Percentiles rank a stretch among this genome's conserved stretches.
Conservation (phyloP, 2,888 invertebrate genomes). For the Yponomeuta malinellus region DNA sequence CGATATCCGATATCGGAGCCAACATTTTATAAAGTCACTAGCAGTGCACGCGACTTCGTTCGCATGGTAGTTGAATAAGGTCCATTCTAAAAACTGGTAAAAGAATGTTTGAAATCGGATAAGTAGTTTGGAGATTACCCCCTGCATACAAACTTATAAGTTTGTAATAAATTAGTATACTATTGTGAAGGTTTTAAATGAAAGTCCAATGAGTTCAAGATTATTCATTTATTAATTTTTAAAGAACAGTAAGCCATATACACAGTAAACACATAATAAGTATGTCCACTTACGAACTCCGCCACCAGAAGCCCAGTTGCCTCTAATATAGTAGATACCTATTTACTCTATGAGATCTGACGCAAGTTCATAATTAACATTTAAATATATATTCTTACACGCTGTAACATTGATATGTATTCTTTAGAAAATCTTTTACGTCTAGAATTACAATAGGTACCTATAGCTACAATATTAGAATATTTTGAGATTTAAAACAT, state of each 20-base stretch:
- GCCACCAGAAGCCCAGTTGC: conserved; percentile 38
- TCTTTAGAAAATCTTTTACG: conserved; percentile 7
- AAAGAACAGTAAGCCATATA: conserved; percentile 69
- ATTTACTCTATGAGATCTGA: conserved; percentile 46
- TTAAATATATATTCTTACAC: conserved; percentile 6
- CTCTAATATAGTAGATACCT: conserved; percentile 17
- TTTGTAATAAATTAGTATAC: not conserved
- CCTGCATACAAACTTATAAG: too few species aligned
- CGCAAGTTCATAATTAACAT: conserved; percentile 54
- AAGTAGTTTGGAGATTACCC: too few species aligned
- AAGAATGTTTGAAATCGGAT: too few species aligned
- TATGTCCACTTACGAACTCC: conserved; percentile 47
- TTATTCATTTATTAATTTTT: conserved; percentile 68
- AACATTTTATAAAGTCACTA: too few species aligned
- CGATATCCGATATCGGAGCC: too few species aligned
- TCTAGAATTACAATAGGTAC: not conserved
- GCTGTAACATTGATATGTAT: conserved; percentile 17
- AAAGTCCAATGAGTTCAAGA: conserved; percentile 52
- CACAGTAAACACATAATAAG: conserved; percentile 52
- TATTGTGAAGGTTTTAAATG: conserved; percentile 30
- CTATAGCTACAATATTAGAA: conserved; percentile 8
- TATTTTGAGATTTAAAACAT: conserved; percentile 2
- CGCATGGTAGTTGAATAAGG: too few species aligned
- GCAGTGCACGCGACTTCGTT: too few species aligned
- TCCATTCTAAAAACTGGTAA: too few species aligned